Evolutionary conservation across 2,797 vertebrate genomes (phyloP).

Genomic region (Kryptopterus vitreolus): DNA sequence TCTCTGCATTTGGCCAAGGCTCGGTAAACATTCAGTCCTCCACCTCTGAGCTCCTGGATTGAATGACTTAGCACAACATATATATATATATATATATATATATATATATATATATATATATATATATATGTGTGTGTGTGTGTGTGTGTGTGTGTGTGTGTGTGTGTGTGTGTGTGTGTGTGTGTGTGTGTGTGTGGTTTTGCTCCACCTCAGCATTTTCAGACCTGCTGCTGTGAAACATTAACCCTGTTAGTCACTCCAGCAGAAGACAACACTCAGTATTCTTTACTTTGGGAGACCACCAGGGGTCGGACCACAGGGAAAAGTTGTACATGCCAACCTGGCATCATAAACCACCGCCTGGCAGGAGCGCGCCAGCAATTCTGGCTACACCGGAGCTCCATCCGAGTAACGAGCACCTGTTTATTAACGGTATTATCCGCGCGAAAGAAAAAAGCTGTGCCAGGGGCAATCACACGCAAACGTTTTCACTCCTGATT

Average conservation of each 20-base stretch:
- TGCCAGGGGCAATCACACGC: constrained; percentile 46
- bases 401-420: constrained; percentile 54
- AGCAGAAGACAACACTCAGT: constrained; percentile 30
- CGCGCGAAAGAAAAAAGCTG: constrained; percentile 26
- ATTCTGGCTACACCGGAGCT: constrained; percentile 45
- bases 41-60: background rate
- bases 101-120: background rate
- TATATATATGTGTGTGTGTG: background rate
- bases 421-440: constrained; percentile 54
- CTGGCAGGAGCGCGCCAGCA: constrained; percentile 42
- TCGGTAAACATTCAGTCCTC: constrained; percentile 41
- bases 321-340: constrained; percentile 43
- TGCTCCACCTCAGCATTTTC: constrained; percentile 27
- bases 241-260: constrained; percentile 33
- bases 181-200: constrained; percentile 1
- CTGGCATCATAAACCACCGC: constrained; percentile 53
- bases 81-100: background rate
- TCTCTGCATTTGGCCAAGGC: constrained; percentile 18
- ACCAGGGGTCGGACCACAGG: constrained; percentile 57
- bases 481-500: constrained; percentile 39
- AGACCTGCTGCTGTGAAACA: constrained; percentile 22
- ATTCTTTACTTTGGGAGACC: constrained; percentile 47
- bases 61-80: no score
- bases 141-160: constrained; percentile 10
- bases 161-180: background rate